A percentile compares a stretch with the other conserved stretches of the same genome.
Conservation (phyloP, 2,797 vertebrate genomes). For the Fistularia tabacaria region DNA sequence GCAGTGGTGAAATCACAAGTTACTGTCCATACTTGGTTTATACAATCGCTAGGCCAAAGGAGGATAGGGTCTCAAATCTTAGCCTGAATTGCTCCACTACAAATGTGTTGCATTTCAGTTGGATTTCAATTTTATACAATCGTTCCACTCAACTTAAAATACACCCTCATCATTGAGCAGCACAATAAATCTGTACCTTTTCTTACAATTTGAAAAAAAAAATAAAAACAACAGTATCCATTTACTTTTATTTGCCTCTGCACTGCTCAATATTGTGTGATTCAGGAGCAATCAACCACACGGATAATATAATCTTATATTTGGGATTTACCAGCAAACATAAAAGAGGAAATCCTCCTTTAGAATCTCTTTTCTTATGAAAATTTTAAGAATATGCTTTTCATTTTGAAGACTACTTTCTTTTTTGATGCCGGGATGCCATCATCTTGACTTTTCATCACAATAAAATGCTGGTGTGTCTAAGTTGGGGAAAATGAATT, state of each 20-base stretch:
- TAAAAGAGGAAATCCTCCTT: no score
- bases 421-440: conserved; percentile 8
- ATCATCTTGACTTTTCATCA: conserved; percentile 22
- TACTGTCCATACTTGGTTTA: conserved; percentile 44
- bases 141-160: no score
- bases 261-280: no score
- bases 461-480: conserved; percentile 5
- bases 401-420: conserved; percentile 3
- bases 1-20: conserved; percentile 34
- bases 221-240: no score
- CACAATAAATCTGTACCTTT: no score
- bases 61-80: conserved; percentile 24
- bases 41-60: conserved; percentile 32
- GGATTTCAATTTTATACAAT: conserved; percentile 21
- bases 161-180: no score
- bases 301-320: no score
- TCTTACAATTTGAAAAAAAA: no score
- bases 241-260: no score
- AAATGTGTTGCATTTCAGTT: conserved; percentile 26
- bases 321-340: no score
- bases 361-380: no score
- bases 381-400: not conserved
- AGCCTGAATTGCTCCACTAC: conserved; percentile 38
- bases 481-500: not conserved
- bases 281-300: no score